A percentile compares a stretch with the other conserved stretches of the same genome.
phyloP scores from a whole-genome alignment of 2,888 invertebrate genomes.

The Apodemia arnacis region DNA sequence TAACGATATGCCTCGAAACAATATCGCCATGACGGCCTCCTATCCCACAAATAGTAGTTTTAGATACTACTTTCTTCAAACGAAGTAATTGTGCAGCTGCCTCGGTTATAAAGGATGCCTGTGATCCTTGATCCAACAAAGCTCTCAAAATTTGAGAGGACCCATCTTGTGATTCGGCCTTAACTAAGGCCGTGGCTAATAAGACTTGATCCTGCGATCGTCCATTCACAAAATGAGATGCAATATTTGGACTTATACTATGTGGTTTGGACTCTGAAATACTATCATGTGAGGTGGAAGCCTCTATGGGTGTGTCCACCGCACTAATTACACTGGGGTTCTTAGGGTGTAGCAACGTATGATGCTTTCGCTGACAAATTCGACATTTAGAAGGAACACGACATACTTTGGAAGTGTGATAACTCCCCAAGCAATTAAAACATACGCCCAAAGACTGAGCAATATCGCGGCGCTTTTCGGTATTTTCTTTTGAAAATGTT shows the following conservation, averaged over 20 bases:
- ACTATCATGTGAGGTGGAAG: not conserved
- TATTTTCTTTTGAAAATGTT: constrained; percentile 1
- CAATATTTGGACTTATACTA: not conserved
- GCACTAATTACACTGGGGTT: not conserved
- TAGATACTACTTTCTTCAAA: too few species aligned
- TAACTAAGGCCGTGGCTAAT: not conserved
- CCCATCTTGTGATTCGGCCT: not conserved
- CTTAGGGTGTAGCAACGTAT: constrained; percentile 28
- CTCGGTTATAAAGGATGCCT: too few species aligned
- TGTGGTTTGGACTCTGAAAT: not conserved
- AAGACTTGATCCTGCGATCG: not conserved
- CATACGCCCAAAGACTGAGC: constrained; percentile 4
- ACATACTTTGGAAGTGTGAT: constrained; percentile 24
- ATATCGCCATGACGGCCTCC: too few species aligned
- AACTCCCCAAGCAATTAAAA: constrained; percentile 20
- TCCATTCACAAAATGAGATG: not conserved
- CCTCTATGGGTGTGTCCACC: not conserved
- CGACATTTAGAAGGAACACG: constrained; percentile 3
- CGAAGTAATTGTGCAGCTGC: too few species aligned
- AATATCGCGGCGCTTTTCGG: not conserved
- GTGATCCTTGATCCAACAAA: too few species aligned
- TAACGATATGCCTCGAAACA: too few species aligned
- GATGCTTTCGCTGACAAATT: constrained; percentile 16
- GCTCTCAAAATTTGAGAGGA: too few species aligned
- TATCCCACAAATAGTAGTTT: too few species aligned